Percentiles rank a stretch among this genome's conserved stretches.
These are phyloP conservation scores for Saxicola maurus DNA, from an alignment of 2,797 vertebrate genomes.

Conservation along the genomic window DNA sequence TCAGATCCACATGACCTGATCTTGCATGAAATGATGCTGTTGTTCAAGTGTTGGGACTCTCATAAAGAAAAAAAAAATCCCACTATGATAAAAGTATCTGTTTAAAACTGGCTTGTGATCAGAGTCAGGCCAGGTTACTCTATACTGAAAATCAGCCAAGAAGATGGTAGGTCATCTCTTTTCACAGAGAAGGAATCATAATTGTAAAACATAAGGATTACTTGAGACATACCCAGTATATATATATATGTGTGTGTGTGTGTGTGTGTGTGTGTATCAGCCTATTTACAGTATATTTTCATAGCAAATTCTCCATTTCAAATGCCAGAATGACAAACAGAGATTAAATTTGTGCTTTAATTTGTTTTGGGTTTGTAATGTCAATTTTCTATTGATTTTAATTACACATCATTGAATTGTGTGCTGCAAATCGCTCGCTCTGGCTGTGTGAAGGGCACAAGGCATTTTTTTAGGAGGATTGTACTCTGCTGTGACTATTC, in stretches of 20 bases:
- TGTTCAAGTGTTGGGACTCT: not conserved
- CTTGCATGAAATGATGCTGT: not conserved
- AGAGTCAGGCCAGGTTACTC: not conserved
- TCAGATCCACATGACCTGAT: not conserved
- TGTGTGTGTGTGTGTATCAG: not conserved
- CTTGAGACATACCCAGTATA: not conserved
- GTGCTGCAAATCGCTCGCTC: not conserved
- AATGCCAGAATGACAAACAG: not conserved
- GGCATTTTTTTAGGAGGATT: not conserved
- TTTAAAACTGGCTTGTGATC: not conserved
- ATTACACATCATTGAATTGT: constrained; percentile 14
- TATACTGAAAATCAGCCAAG: not conserved
- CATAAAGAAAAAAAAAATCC: not conserved
- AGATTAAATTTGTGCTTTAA: constrained; percentile 12
- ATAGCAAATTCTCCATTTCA: not conserved
- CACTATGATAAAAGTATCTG: not conserved
- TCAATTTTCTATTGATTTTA: constrained; percentile 44
- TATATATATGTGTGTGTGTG: not conserved
- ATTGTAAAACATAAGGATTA: not conserved
- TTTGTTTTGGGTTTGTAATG: constrained; percentile 8
- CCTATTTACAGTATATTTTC: not conserved
- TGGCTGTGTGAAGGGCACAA: not conserved
- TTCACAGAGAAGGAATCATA: not conserved
- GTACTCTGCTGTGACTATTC: not conserved
- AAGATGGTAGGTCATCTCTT: not conserved